Base-by-base conservation (phyloP, 2,797 vertebrate genomes). In the Gouania willdenowi region DNA sequence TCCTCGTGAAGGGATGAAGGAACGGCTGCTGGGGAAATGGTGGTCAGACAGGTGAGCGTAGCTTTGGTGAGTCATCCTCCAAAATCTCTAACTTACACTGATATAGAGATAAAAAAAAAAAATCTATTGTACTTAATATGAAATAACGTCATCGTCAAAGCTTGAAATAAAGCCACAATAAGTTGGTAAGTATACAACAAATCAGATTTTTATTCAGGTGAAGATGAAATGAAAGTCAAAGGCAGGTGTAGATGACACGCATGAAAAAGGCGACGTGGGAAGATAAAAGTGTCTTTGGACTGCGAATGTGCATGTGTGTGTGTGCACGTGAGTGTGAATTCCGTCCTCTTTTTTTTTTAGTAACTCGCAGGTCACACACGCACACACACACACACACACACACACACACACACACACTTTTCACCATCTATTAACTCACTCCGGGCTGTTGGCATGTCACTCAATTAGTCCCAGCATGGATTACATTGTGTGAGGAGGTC, bases 381-480 rank as follows among this genome's bases (percentile, higher is more conserved):
- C n/a, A n/a, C n/a, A n/a, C n/a, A n/a, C n/a, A n/a, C n/a, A n/a
- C n/a, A n/a, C n/a, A n/a, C n/a, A n/a, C n/a, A n/a, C n/a, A n/a
- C n/a, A n/a, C n/a, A n/a, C n/a, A n/a, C n/a, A n/a, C 73, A 68
- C 52, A 63, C 44, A 50, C 56, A 47, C 42, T 73, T 76, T 51
- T 69, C 67, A 67, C 43, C 54, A 56, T 65, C 59, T 67, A 81
- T 79, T 79, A 79, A 76, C 64, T 53, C 61, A 63, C 71, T 56
- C 29, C n/a, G 24, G 60, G 53, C 61, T 72, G 64, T 48, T 69
- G 74, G 47, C 65, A 70, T 54, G 65, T 60, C 70, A 79, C 70
- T 81, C 79, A 85, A 69, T 84, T 81, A 78, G 80, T 78, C 74
- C 62, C 73, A 81, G 79, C 53, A 29, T 82, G 77, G 76, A 82